Base-by-base conservation (phyloP, 1,140 invertebrate genomes). In the Scaptodrosophila lebanonensis region DNA sequence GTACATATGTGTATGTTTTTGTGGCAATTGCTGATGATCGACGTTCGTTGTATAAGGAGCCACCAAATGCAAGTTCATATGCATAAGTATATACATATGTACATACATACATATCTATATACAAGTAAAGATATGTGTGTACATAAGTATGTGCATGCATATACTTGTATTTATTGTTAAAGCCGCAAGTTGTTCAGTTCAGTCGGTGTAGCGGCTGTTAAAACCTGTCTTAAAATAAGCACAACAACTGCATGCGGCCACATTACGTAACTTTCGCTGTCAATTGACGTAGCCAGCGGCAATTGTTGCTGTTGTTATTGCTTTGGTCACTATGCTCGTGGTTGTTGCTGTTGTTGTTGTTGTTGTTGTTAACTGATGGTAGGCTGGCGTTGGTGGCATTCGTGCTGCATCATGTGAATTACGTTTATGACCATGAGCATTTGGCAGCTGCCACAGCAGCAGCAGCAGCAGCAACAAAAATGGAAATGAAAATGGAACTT, bases 231-330 rank as follows among this genome's bases (percentile, higher is more conserved):
- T 43, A 38, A 44, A 20, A 22, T n/a, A 57, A 50, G 8, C 22
- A 8, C 40, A 57, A 22, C 54, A 52, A 22, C 47, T 52, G n/a
- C 40, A 59, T 50, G 18, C 35, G 6, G 3, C 36, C 42, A 2
- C 13, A 11, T 75, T 76, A 48, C 50, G 36, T 42, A 76, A 76
- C 71, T 76, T 76, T 76, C 71, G 49, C 71, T 70, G 45, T 38
- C 12, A 61, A 33, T 33, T 13, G 32, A 33, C 9, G 32, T n/a
- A 4, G 12, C 32, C 44, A 36, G 48, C 30, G 15, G 40, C 27
- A 33, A 44, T 53, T 53, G 18, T 44, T 36, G 51, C 13, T 15
- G 30, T 42, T 42, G n/a, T 56, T n/a, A n/a, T n/a, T n/a, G n/a
- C n/a, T n/a, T n/a, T n/a, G n/a, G n/a, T n/a, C n/a, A n/a, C n/a